Percentiles rank a stretch among this genome's conserved stretches.
Conservation (phyloP, 2,888 invertebrate genomes). For the Cosmopolites sordidus region DNA sequence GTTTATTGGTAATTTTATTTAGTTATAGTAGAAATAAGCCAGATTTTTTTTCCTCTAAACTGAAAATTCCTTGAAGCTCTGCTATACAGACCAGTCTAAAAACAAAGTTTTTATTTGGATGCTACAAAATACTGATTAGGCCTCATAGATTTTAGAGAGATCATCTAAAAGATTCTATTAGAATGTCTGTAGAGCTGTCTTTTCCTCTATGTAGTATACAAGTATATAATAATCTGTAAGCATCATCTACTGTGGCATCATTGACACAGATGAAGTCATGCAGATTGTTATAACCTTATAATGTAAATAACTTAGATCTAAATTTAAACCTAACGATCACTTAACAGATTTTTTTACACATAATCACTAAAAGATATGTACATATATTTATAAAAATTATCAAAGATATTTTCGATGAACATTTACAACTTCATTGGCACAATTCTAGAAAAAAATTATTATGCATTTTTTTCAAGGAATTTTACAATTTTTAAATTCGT, state of each 20-base stretch:
- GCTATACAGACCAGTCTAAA: background rate
- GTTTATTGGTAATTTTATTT: too few species aligned
- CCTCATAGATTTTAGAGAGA: constrained; percentile 18
- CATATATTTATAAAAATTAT: constrained; percentile 40
- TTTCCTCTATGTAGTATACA: background rate
- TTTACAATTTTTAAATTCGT: constrained; percentile 35
- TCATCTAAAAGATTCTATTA: constrained; percentile 13
- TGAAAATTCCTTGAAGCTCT: background rate
- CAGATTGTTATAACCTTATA: too few species aligned
- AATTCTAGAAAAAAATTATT: constrained; percentile 29
- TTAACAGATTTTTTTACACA: constrained; percentile 26
- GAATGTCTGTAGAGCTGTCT: background rate
- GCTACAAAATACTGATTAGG: constrained; percentile 24
- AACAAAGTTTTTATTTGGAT: background rate
- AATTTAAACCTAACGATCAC: constrained; percentile 28
- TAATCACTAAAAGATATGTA: constrained; percentile 39
- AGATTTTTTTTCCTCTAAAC: background rate
- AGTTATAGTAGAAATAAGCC: too few species aligned
- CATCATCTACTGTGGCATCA: too few species aligned
- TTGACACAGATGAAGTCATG: too few species aligned
- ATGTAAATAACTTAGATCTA: constrained; percentile 5
- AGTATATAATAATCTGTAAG: too few species aligned
- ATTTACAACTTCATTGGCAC: constrained; percentile 40
- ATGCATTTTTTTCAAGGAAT: constrained; percentile 14
- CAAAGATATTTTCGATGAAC: constrained; percentile 39